phyloP scores from a whole-genome alignment of 2,113 vertebrate genomes.

The Mohoua ochrocephala region DNA sequence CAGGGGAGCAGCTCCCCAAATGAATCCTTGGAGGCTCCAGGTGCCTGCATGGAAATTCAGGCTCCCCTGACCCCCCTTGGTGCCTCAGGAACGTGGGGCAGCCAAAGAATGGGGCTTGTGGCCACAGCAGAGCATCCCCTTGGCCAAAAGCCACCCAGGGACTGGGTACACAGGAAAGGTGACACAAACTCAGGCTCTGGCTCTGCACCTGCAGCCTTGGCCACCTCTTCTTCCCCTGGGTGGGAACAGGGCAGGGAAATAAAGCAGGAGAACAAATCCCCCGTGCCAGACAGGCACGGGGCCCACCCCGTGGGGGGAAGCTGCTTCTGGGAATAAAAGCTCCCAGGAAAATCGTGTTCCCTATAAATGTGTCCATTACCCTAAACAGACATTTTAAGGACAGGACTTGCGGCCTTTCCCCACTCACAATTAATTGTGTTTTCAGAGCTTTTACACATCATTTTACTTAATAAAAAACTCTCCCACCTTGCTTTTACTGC shows the following conservation, averaged over 20 bases:
- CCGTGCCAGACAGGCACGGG: not conserved
- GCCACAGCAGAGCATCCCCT: not conserved
- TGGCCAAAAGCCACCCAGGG: not conserved
- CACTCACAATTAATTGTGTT: not conserved
- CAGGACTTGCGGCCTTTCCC: not conserved
- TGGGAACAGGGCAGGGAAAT: not conserved
- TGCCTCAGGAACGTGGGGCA: fast-evolving
- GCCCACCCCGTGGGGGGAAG: not conserved
- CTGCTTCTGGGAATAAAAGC: not conserved
- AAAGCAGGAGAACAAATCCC: not conserved
- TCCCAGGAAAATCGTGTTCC: not conserved
- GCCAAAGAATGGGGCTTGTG: fast-evolving
- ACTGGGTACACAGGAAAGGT: fast-evolving
- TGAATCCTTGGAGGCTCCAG: not conserved
- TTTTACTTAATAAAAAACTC: not conserved
- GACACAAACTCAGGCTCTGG: not conserved
- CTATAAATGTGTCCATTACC: not conserved
- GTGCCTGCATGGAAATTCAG: not conserved
- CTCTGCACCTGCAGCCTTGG: not conserved
- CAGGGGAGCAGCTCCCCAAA: not conserved
- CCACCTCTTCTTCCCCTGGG: not conserved
- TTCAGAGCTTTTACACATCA: not conserved
- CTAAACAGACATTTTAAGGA: not conserved
- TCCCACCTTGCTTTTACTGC: not conserved
- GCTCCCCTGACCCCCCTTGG: not conserved